phyloP scores from a whole-genome alignment of 2,113 vertebrate species.

The Plecturocebus donacophilus region DNA sequence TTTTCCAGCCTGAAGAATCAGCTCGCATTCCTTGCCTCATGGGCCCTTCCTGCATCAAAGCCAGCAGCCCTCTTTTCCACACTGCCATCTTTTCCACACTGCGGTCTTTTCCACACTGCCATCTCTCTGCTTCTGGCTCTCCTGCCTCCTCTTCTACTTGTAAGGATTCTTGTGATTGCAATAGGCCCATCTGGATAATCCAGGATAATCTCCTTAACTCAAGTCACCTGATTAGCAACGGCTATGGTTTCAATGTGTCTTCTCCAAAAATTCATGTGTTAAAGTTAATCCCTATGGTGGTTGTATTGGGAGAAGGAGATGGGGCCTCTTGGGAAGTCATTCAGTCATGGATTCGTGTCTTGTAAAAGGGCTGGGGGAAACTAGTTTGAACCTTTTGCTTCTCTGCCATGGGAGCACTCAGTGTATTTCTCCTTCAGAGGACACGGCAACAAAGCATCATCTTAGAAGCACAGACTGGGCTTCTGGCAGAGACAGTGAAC shows the following conservation, averaged over 20 bases:
- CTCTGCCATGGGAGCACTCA: background rate
- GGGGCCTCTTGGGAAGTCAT: background rate
- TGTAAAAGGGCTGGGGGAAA: too few relatives aligned
- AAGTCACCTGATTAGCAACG: background rate
- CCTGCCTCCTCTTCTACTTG: background rate
- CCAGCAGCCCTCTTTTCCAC: background rate
- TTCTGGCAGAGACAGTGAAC: background rate
- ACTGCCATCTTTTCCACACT: background rate
- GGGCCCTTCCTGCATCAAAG: background rate
- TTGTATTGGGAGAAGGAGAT: background rate
- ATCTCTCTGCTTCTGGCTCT: background rate
- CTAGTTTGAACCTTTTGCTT: background rate
- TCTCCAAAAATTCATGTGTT: background rate
- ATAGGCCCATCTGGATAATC: background rate
- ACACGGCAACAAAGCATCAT: background rate
- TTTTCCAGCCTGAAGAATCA: background rate
- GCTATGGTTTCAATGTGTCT: background rate
- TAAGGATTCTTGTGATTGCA: background rate
- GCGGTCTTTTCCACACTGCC: background rate
- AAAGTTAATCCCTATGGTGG: background rate
- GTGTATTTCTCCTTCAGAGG: background rate
- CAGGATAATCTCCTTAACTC: background rate
- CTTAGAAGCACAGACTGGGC: background rate
- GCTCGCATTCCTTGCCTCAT: background rate
- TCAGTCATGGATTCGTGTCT: background rate